Evolutionary conservation across 2,888 invertebrate species (phyloP), one percentile per base, ranked within the genome.

Genomic region (Pinctada fucata): DNA sequence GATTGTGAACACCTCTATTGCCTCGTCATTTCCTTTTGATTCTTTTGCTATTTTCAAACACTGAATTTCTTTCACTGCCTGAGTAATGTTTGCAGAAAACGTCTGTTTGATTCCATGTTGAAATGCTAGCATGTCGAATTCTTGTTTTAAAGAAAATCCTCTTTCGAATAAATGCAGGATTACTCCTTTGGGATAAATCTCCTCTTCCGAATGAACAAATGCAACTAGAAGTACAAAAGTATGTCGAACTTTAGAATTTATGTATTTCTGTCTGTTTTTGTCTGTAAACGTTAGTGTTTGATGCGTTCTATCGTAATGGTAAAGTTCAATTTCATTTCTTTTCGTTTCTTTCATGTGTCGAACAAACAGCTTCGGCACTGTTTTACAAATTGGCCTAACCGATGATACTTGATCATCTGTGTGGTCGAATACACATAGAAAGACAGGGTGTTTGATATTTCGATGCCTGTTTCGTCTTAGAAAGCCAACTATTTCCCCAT

Each of bases 401-500:
- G 31, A 31, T 31, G 31, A 31, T 5, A 86, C 72, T 65, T 85
- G 76, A 2, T 79, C 73, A 13, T 81, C 82, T 3, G 64, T 73
- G 3, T 79, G 78, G 72, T 86, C 85, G 47, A 84, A 72, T 2
- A 81, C 84, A 66, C 86, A 86, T 1, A 82, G 64, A 51, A 85
- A 82, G 5, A 86, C 81, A 6, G 85, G 87, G 73, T 84, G 80
- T 6, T 81, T 64, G 2, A 75, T 74, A 63, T 82, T 52, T 63
- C 65, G 75, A 47, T 72, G 78, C 8, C 81, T 71, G 6, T 78
- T 70, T 50, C 85, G 71, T 16, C 79, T 78, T 47, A 79, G 64
- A 6, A 84, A 51, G 6, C 86, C 87, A 48, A 87, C 73, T 2
- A 88, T 85, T 51, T 82, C 76, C 2, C 88, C 88, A 68, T 79